Percentiles rank a stretch among this genome's conserved stretches.
Evolutionary conservation across 2,888 invertebrate genomes (phyloP).

Genomic region (Chouioia cunea): DNA sequence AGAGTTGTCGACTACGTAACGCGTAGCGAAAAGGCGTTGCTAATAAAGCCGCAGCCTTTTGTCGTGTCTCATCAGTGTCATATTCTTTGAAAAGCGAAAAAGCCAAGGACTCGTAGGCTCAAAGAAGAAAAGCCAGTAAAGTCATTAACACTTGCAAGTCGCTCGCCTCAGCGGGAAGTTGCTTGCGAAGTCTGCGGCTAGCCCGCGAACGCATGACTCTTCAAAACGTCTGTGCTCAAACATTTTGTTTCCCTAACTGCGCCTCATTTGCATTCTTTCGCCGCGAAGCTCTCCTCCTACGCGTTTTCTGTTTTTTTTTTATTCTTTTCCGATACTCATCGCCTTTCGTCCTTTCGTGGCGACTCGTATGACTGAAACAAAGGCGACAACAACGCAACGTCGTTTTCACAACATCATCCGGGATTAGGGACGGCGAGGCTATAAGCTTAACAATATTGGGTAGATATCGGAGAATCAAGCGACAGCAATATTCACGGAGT

Average conservation of each 20-base stretch:
- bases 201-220: conserved; percentile 37
- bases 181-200: neutral
- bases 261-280: conserved; percentile 50
- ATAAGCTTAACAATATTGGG: conserved; percentile 51
- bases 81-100: conserved; percentile 31
- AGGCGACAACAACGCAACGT: neutral
- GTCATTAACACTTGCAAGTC: conserved; percentile 13
- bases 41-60: conserved; percentile 30
- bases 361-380: no score
- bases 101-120: neutral
- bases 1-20: conserved; percentile 26
- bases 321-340: neutral
- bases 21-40: neutral
- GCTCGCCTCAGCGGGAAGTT: conserved; percentile 4
- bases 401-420: no score
- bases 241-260: conserved; percentile 45
- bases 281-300: conserved; percentile 15
- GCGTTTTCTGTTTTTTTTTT: neutral
- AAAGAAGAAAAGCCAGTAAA: conserved; percentile 6
- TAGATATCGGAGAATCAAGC: no score
- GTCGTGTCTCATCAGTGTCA: conserved; percentile 30
- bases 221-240: conserved; percentile 21
- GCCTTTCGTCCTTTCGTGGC: neutral
- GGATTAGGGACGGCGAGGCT: conserved; percentile 2
- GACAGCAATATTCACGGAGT: no score